Percentiles rank a stretch among this genome's conserved stretches.
phyloP scores from a whole-genome alignment of 2,113 vertebrate genomes.

The Microtus richardsoni region DNA sequence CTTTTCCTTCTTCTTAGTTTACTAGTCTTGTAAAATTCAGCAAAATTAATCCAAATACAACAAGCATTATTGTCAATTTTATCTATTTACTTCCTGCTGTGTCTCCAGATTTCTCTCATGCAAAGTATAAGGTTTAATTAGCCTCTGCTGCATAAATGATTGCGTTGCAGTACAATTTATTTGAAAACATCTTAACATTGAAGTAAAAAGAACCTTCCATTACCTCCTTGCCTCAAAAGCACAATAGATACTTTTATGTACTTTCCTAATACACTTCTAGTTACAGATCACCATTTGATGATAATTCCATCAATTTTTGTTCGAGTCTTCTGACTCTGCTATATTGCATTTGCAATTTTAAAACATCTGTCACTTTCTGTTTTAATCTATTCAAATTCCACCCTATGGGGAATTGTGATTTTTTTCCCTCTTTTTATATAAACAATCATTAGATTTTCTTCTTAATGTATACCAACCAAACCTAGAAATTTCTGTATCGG shows the following conservation, averaged over 20 bases:
- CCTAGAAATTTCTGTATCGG: not conserved
- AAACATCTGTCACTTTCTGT: not conserved
- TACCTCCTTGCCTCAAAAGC: not conserved
- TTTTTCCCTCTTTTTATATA: not conserved
- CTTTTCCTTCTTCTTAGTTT: constrained; percentile 50
- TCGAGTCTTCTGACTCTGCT: not conserved
- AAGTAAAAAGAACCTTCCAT: not conserved
- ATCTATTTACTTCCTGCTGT: constrained; percentile 35
- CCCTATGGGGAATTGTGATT: not conserved
- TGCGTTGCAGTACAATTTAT: not conserved
- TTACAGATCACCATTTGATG: not conserved
- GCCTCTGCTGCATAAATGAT: not conserved
- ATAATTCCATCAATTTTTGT: not conserved
- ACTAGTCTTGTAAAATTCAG: constrained; percentile 32
- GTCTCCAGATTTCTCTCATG: constrained; percentile 41
- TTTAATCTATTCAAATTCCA: not conserved
- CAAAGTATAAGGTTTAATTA: not conserved
- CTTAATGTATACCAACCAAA: not conserved
- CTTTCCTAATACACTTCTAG: not conserved
- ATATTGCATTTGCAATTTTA: not conserved
- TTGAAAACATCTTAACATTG: constrained; percentile 5
- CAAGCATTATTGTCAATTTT: constrained; percentile 35
- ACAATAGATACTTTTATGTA: not conserved
- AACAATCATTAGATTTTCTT: not conserved
- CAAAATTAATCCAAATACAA: constrained; percentile 52